These are phyloP conservation scores for Drosophila setosimentum DNA, from an alignment of 2,888 invertebrate genomes.

Conservation along the genomic window DNA sequence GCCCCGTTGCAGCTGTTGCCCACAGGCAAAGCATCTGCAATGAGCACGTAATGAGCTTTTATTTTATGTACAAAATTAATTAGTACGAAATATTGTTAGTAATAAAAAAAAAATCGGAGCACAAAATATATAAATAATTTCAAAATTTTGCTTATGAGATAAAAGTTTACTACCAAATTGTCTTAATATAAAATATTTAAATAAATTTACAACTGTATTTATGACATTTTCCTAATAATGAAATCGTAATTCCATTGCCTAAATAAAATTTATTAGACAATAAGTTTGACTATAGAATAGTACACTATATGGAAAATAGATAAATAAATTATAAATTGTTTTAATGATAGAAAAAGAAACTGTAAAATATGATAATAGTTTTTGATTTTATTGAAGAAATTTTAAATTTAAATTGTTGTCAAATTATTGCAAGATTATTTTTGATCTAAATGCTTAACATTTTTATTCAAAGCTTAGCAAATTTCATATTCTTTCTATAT, in stretches of 20 bases:
- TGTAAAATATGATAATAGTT: not conserved
- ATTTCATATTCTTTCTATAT: not conserved
- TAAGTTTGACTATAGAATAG: not conserved
- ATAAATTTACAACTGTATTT: too few relatives aligned
- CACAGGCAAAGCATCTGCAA: constrained; percentile 54
- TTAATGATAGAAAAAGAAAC: not conserved
- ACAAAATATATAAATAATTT: not conserved
- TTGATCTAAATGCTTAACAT: not conserved
- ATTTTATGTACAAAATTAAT: not conserved
- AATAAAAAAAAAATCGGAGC: not conserved
- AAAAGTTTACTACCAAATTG: too few relatives aligned
- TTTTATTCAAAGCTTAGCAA: not conserved
- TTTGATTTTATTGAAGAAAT: not conserved
- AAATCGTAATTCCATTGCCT: too few relatives aligned
- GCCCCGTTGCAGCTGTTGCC: constrained; percentile 53
- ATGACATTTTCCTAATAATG: too few relatives aligned
- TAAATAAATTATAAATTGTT: too few relatives aligned
- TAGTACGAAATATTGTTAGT: not conserved
- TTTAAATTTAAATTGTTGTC: not conserved
- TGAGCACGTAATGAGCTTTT: not conserved
- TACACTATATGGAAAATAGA: too few relatives aligned
- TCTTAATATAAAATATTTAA: too few relatives aligned
- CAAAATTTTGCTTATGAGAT: too few relatives aligned
- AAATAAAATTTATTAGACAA: not conserved
- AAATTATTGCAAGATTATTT: not conserved